Conservation (phyloP, 2,113 vertebrate species). For the Chamaetylas fuelleborni region DNA sequence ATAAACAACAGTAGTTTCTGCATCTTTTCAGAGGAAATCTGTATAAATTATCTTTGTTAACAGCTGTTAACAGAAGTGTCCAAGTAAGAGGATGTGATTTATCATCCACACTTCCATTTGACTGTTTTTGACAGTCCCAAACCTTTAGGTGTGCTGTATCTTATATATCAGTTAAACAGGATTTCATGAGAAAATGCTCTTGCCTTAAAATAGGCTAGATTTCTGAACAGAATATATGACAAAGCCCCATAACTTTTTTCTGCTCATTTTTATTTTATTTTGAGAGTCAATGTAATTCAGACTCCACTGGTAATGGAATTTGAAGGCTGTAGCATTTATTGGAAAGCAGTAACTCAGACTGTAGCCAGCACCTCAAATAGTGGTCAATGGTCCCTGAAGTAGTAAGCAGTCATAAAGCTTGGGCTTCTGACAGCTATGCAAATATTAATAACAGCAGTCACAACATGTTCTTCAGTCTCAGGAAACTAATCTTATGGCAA, state of each 20-base stretch:
- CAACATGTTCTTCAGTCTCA: slow-evolving; percentile 5
- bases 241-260: background rate
- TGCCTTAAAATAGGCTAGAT: background rate
- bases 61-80: background rate
- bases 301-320: background rate
- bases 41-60: background rate
- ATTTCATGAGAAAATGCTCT: background rate
- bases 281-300: slow-evolving; percentile 1
- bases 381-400: slow-evolving; percentile 35
- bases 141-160: background rate
- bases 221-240: background rate
- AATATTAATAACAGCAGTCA: slow-evolving; percentile 47
- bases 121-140: background rate
- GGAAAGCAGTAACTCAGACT: background rate
- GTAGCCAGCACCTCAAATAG: slow-evolving; percentile 22
- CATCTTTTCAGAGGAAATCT: background rate
- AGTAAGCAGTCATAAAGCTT: slow-evolving; percentile 17
- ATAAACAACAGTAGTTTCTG: background rate
- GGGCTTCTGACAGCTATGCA: slow-evolving; percentile 49
- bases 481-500: slow-evolving; percentile 27
- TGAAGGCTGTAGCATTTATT: slow-evolving; percentile 31
- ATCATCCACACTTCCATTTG: rapidly evolving
- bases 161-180: background rate
- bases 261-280: slow-evolving; percentile 38
- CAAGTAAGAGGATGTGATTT: background rate